Percentiles rank a stretch among this genome's conserved stretches.
These are phyloP conservation scores for Danio kyathit DNA, from an alignment of 2,797 vertebrate species.

Conservation along the genomic window DNA sequence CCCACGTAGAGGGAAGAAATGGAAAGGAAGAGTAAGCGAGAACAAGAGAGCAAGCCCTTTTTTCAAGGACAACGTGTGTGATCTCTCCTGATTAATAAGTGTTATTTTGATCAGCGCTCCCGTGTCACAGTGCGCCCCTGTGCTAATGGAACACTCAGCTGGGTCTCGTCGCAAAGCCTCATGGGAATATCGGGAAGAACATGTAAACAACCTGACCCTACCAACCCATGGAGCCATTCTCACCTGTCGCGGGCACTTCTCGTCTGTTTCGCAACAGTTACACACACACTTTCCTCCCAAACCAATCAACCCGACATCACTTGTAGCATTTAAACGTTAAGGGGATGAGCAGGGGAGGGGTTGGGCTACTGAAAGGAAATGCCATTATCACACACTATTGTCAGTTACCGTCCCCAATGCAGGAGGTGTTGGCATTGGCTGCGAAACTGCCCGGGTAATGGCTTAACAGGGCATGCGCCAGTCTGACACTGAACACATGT, in stretches of 20 bases:
- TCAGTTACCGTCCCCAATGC: conserved; percentile 11
- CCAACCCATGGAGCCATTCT: conserved; percentile 37
- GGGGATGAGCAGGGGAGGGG: no score
- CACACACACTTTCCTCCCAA: conserved; percentile 16
- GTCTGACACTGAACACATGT: conserved; percentile 59
- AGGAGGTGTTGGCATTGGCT: conserved; percentile 36
- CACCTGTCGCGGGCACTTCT: conserved; percentile 17
- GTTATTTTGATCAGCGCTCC: conserved; percentile 61
- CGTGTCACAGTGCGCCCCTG: conserved; percentile 69
- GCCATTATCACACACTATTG: conserved; percentile 25
- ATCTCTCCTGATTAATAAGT: conserved; percentile 74
- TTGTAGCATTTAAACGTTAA: conserved; percentile 10
- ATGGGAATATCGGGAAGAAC: conserved; percentile 14
- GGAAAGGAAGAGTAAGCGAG: conserved; percentile 66
- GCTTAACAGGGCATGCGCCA: conserved; percentile 47
- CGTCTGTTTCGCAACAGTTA: conserved; percentile 20
- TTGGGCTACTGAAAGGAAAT: conserved; percentile 21
- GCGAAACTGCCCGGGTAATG: conserved; percentile 44
- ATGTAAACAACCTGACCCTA: conserved; percentile 52
- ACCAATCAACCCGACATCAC: conserved; percentile 33
- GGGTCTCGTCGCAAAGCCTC: conserved; percentile 29
- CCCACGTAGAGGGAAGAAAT: conserved; percentile 60
- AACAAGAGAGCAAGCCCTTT: conserved; percentile 63
- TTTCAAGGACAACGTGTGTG: conserved; percentile 64
- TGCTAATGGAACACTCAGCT: conserved; percentile 67